phyloP scores from a whole-genome alignment of 2,888 invertebrate species.

The Pseudococcus jackbeardsleyi region DNA sequence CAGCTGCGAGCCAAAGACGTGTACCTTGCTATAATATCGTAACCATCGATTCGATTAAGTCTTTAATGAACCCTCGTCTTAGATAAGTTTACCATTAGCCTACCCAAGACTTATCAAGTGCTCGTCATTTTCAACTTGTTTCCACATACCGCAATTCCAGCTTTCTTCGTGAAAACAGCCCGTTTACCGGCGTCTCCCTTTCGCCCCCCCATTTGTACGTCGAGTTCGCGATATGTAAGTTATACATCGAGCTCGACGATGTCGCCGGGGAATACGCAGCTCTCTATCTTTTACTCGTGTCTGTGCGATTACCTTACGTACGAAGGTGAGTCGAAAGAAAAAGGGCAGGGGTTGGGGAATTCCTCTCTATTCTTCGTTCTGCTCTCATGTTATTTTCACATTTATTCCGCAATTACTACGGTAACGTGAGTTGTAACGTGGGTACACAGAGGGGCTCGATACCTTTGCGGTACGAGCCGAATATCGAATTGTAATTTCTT shows the following conservation, averaged over 20 bases:
- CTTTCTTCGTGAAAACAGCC: neutral
- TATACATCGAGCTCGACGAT: neutral
- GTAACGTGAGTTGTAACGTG: neutral
- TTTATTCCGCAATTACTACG: neutral
- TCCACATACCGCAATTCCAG: neutral
- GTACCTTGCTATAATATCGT: neutral
- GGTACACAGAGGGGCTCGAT: neutral
- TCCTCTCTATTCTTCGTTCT: neutral
- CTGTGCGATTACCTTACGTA: neutral
- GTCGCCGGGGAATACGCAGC: neutral
- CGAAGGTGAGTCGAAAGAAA: neutral
- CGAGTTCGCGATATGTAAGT: neutral
- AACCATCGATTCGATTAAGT: constrained; percentile 24
- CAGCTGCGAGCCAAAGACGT: neutral
- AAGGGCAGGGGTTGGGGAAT: neutral
- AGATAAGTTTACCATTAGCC: neutral
- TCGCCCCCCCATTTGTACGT: too few species aligned
- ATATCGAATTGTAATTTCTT: constrained; percentile 4
- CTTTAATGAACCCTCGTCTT: constrained; percentile 13
- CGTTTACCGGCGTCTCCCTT: neutral
- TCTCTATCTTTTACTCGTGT: neutral
- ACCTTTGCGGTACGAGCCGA: neutral
- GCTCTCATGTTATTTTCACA: constrained; percentile 3
- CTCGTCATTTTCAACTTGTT: neutral
- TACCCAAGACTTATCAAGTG: neutral